phyloP scores from a whole-genome alignment of 2,888 invertebrate species.

The Cordilura impudica region DNA sequence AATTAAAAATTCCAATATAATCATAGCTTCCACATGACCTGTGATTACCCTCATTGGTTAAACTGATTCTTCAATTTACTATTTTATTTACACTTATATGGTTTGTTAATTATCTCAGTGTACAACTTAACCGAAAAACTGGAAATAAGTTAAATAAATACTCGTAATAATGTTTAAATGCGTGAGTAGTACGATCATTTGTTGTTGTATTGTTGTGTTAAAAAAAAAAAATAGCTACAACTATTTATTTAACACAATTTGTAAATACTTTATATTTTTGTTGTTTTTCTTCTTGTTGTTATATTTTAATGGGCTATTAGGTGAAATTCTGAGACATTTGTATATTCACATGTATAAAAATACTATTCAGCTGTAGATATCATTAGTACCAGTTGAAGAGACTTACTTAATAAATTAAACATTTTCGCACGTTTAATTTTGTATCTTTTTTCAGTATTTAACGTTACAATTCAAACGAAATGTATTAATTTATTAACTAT shows the following conservation, averaged over 20 bases:
- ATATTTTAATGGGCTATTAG: constrained; percentile 38
- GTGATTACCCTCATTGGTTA: background rate
- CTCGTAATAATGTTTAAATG: background rate
- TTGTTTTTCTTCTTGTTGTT: background rate
- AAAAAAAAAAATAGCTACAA: background rate
- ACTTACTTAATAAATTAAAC: constrained; percentile 18
- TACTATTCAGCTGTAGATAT: too few species aligned
- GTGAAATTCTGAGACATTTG: constrained; percentile 9
- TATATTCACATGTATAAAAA: too few species aligned
- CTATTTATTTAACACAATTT: constrained; percentile 6
- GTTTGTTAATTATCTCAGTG: background rate
- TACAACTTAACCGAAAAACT: background rate
- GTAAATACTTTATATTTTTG: background rate
- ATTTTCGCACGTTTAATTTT: constrained; percentile 37
- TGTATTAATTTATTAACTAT: background rate
- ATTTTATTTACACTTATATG: background rate
- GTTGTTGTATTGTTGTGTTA: background rate
- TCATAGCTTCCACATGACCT: background rate
- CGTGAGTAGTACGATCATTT: background rate
- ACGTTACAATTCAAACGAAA: background rate
- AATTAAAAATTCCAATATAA: too few species aligned
- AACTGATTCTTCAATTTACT: background rate
- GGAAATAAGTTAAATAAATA: background rate
- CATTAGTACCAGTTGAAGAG: background rate
- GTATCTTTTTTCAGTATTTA: background rate